Conservation (phyloP, 2,113 vertebrate genomes). For the Psettodes erumei region DNA sequence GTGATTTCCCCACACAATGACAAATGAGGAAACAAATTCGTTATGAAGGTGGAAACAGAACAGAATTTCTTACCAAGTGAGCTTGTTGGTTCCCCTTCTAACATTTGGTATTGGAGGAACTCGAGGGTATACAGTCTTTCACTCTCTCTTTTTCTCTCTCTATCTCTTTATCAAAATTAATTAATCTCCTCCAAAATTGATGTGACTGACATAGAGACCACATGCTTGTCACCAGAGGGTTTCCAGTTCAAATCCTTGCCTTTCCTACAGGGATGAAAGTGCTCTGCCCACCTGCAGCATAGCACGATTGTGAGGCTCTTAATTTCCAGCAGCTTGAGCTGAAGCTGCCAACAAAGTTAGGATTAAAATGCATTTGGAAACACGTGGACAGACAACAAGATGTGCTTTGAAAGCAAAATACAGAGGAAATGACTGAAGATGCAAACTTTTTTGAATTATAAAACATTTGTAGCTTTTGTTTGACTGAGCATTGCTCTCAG, state of each 20-base stretch:
- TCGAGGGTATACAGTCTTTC: neutral
- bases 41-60: neutral
- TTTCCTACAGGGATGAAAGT: constrained; percentile 31
- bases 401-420: neutral
- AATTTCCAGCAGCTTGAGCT: constrained; percentile 22
- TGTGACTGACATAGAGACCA: constrained; percentile 24
- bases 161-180: too few species aligned
- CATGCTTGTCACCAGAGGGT: constrained; percentile 5
- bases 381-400: neutral
- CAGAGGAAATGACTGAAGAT: neutral
- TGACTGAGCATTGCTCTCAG: neutral
- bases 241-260: constrained; percentile 21
- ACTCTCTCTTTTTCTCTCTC: neutral
- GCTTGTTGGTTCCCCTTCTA: neutral
- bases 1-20: neutral
- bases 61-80: neutral
- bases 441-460: neutral
- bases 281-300: constrained; percentile 41
- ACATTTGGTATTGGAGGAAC: too few species aligned
- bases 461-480: neutral
- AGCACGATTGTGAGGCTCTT: constrained; percentile 9
- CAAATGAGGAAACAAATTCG: neutral
- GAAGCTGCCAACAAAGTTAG: constrained; percentile 15
- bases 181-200: neutral
- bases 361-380: constrained; percentile 31